A percentile compares a stretch with the other conserved stretches of the same genome.
These are phyloP conservation scores for Tapera naevia DNA, from an alignment of 2,797 vertebrate species.

Conservation along the genomic window DNA sequence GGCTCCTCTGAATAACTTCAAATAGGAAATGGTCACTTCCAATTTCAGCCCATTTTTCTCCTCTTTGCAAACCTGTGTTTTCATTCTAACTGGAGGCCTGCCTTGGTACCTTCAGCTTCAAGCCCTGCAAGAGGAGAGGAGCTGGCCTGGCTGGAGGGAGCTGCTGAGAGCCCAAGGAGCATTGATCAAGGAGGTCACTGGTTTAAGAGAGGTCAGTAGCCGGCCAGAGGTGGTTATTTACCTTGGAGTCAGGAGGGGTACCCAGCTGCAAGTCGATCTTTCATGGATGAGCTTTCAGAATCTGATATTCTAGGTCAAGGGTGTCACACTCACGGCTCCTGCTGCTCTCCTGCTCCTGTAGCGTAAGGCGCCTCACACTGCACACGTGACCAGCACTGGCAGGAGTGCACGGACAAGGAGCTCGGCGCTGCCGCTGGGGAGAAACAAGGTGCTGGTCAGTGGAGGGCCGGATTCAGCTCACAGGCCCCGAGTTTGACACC, in stretches of 20 bases:
- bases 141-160: background rate
- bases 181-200: background rate
- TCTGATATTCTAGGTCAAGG: background rate
- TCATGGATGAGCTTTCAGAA: background rate
- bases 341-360: too few species aligned
- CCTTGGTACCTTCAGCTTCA: background rate
- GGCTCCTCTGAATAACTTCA: constrained; percentile 63
- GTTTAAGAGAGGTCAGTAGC: background rate
- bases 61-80: background rate
- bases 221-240: background rate
- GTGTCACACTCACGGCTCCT: too few species aligned
- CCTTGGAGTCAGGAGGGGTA: background rate
- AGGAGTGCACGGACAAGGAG: too few species aligned
- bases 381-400: too few species aligned
- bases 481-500: too few species aligned
- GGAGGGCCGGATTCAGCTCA: too few species aligned
- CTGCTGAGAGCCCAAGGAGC: background rate
- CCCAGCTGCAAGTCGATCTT: background rate
- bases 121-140: background rate
- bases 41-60: constrained; percentile 24
- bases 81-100: background rate
- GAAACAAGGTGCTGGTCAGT: too few species aligned
- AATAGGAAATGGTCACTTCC: constrained; percentile 58
- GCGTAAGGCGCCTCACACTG: too few species aligned
- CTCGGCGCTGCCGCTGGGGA: too few species aligned